Percentiles rank a stretch among this genome's conserved stretches.
Evolutionary conservation across 2,113 vertebrate genomes (phyloP).

Genomic region (Crotalus helleri): DNA sequence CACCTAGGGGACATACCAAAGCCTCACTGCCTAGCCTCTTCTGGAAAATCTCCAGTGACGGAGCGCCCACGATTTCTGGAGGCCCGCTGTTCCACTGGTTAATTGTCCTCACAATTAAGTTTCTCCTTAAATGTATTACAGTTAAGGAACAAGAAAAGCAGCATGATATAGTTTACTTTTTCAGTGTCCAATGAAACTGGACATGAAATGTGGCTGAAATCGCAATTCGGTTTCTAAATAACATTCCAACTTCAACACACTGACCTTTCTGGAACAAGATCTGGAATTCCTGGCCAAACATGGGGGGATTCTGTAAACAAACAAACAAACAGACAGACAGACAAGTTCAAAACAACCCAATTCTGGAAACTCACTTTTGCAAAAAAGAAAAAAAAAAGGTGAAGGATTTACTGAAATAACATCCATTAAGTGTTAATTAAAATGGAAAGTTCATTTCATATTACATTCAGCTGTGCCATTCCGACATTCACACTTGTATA

Average conservation of each 20-base stretch:
- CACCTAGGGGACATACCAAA: too few relatives aligned
- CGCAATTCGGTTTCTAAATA: not conserved
- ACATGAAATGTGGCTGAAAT: not conserved
- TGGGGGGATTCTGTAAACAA: not conserved
- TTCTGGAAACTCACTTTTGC: not conserved
- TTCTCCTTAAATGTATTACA: not conserved
- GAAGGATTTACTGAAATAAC: not conserved
- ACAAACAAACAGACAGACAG: not conserved
- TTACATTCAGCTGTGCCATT: not conserved
- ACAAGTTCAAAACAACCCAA: not conserved
- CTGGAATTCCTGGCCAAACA: not conserved
- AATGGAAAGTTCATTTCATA: not conserved
- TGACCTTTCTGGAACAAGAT: not conserved
- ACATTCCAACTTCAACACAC: not conserved
- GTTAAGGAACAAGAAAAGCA: not conserved
- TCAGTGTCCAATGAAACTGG: not conserved
- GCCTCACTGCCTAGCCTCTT: too few relatives aligned
- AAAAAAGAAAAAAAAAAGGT: not conserved
- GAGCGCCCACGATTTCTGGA: too few relatives aligned
- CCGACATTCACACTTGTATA: conserved; percentile 10
- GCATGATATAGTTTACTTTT: not conserved
- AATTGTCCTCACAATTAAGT: too few relatives aligned
- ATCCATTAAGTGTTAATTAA: not conserved
- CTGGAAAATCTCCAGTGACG: too few relatives aligned
- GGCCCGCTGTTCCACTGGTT: too few relatives aligned